Conservation (phyloP, 2,888 invertebrate genomes). For the Drosophila planitibia region DNA sequence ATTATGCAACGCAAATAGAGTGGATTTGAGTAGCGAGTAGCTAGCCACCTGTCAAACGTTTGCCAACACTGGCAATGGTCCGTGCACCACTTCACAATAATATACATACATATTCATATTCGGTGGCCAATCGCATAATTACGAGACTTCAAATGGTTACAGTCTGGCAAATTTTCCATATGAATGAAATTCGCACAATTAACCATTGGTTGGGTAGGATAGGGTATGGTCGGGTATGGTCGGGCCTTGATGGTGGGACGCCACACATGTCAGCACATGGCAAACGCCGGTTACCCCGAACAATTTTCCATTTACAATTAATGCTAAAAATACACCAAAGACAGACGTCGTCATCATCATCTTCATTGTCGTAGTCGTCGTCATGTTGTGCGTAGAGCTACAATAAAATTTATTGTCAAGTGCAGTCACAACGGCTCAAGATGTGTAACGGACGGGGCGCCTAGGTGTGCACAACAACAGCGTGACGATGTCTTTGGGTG, state of each 20-base stretch:
- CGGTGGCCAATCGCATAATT: slow-evolving; percentile 61
- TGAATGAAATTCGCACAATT: slow-evolving; percentile 79
- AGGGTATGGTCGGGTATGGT: slow-evolving; percentile 1
- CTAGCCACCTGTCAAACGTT: slow-evolving; percentile 30
- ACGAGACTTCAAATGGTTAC: slow-evolving; percentile 69
- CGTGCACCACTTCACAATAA: not conserved
- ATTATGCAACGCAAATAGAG: slow-evolving; percentile 63
- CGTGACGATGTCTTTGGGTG: slow-evolving; percentile 25
- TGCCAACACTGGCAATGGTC: slow-evolving; percentile 25
- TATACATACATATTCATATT: slow-evolving; percentile 20
- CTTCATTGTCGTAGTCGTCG: not conserved
- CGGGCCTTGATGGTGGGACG: slow-evolving; percentile 27
- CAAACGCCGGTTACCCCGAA: slow-evolving; percentile 9
- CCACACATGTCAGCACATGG: slow-evolving; percentile 68
- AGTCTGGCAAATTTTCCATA: slow-evolving; percentile 76
- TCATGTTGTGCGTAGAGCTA: slow-evolving; percentile 49
- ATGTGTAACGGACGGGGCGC: slow-evolving; percentile 42
- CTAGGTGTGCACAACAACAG: slow-evolving; percentile 44
- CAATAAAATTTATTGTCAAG: slow-evolving; percentile 79
- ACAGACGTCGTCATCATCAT: slow-evolving; percentile 17
- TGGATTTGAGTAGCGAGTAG: slow-evolving; percentile 8
- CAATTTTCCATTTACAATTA: slow-evolving; percentile 75
- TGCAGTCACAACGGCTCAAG: slow-evolving; percentile 72
- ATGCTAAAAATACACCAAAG: slow-evolving; percentile 73
- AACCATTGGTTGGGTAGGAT: slow-evolving; percentile 20